Evolutionary conservation across 2,113 vertebrate genomes (phyloP).

Genomic region (Camelus bactrianus): DNA sequence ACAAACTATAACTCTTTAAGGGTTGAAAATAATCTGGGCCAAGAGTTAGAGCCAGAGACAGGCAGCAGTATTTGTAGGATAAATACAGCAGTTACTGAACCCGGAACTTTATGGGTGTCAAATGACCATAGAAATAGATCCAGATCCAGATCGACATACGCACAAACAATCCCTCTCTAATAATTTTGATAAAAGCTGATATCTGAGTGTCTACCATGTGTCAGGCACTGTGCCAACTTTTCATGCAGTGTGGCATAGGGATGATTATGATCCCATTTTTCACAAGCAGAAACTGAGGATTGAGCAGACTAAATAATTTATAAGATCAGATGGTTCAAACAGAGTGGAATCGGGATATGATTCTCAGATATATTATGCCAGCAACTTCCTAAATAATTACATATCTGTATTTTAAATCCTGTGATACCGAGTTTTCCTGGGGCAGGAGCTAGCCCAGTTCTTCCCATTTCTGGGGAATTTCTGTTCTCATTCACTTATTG

Average conservation of each 20-base stretch:
- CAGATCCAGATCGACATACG: neutral
- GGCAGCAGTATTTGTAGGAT: neutral
- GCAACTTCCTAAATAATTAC: neutral
- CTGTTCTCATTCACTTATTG: neutral
- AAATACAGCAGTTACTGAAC: neutral
- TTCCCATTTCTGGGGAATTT: neutral
- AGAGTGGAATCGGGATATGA: neutral
- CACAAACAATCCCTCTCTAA: neutral
- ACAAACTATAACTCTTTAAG: neutral
- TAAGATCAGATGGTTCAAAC: neutral
- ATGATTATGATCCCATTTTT: neutral
- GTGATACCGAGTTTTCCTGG: neutral
- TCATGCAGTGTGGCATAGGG: accelerated
- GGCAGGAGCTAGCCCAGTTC: neutral
- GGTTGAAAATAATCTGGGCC: constrained; percentile 12
- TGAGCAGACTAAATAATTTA: neutral
- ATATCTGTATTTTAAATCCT: neutral
- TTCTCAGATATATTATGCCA: neutral
- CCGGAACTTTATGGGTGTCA: neutral
- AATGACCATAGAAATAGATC: neutral
- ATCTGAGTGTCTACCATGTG: accelerated
- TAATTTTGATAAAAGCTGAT: neutral
- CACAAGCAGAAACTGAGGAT: neutral
- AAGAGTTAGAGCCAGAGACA: neutral
- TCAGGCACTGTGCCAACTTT: neutral